Evolutionary conservation across 2,113 vertebrate genomes (phyloP), one percentile per base, ranked within the genome.

Genomic region (Rhinoderma darwinii): DNA sequence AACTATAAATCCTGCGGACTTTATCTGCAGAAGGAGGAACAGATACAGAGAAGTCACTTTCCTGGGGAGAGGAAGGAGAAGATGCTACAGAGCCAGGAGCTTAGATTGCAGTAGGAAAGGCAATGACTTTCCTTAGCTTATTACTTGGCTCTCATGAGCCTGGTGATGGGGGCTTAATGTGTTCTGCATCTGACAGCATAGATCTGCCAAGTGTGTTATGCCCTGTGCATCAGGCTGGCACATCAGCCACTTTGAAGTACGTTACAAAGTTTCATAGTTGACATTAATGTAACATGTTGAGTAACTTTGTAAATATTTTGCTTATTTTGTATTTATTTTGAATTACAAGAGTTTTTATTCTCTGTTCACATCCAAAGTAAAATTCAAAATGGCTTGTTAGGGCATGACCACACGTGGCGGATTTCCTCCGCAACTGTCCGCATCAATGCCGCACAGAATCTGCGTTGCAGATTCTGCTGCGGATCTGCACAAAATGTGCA

Each of bases 1-100:
- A 63, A 68, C 70, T 75, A 82, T 75, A 87, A 87, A 87, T 87
- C 78, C 86, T 75, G 78, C 79, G 63, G 86, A 87, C 86, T 80
- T 72, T 75, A 72, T 63, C 83, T 84, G 72, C 70, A 54, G 50
- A 56, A 84, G 54, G 63, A 79, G 75, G 84, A 79, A 70, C 51
- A 70, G 84, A 86, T 66, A 47, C 54, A 77, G 27, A 66, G 74
- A 47, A 85, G 84, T 85, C 73, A 77, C 75, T 86, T 81, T 86
- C 76, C 47, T 43, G 63, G 47, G n/a, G 84, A 73, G 61, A 81
- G 35, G 18, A 56, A 43, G 35, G 18, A 59, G 73, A 56, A 54
- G 43, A 68, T 61, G 35, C 41, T 17, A 63, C 27, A 14, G 56
- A 77, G 83, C 72, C 70, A 76, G 83, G 35, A 76, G 74, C 72